Conservation (phyloP, 2,888 invertebrate genomes). For the Meloe dianella region DNA sequence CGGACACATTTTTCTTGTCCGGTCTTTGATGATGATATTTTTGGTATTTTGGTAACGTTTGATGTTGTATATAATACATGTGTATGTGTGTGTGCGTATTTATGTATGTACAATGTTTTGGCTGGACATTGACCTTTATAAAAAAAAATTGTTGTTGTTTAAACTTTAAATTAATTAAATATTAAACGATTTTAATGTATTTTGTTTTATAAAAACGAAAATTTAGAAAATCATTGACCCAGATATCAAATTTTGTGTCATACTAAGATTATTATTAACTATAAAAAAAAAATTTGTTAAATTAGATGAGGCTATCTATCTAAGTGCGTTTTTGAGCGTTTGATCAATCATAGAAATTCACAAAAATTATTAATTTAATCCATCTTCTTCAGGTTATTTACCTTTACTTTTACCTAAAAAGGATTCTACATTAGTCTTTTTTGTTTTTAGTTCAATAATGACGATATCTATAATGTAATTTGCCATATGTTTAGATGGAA, state of each 20-base stretch:
- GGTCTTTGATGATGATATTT: slow-evolving; percentile 8
- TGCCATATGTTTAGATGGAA: too few relatives aligned
- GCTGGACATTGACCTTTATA: slow-evolving; percentile 10
- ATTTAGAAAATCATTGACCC: background rate
- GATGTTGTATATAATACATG: background rate
- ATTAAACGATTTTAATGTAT: too few relatives aligned
- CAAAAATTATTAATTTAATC: too few relatives aligned
- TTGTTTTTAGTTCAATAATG: background rate
- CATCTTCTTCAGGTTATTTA: background rate
- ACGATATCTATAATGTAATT: background rate
- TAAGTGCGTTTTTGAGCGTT: too few relatives aligned
- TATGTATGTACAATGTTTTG: too few relatives aligned
- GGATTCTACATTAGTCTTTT: background rate
- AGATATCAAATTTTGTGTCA: background rate
- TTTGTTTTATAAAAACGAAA: background rate
- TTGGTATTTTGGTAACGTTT: slow-evolving; percentile 13
- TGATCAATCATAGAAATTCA: too few relatives aligned
- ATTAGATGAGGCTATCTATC: too few relatives aligned
- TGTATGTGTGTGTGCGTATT: background rate
- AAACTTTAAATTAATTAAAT: background rate
- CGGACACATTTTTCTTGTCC: too few relatives aligned
- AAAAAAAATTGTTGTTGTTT: background rate
- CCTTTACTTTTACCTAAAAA: background rate
- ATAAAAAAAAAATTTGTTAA: background rate
- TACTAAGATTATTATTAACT: background rate